Percentiles rank a stretch among this genome's conserved stretches.
These are phyloP conservation scores for Eriosoma lanigerum DNA, from an alignment of 1,140 invertebrate genomes.

Conservation along the genomic window DNA sequence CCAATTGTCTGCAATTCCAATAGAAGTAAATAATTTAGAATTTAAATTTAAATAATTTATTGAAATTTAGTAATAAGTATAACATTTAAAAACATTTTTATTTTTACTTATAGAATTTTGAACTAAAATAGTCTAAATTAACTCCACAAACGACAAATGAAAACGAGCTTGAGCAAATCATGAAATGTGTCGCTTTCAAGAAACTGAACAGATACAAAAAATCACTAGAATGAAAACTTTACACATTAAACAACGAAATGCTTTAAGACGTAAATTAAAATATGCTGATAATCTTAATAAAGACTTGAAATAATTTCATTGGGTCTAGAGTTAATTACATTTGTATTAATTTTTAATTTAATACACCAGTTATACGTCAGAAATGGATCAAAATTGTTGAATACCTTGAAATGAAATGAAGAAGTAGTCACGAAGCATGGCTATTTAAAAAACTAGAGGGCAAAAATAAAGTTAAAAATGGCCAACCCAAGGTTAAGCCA, in stretches of 20 bases:
- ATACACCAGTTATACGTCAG: conserved; percentile 29
- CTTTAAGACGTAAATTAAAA: conserved; percentile 84
- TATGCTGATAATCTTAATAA: conserved; percentile 81
- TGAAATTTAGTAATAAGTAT: background rate
- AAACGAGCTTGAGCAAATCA: conserved; percentile 74
- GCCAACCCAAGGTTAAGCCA: too few species aligned
- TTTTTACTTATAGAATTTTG: conserved; percentile 63
- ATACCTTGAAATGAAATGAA: too few species aligned
- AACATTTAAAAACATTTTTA: background rate
- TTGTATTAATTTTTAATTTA: too few species aligned
- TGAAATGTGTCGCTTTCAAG: conserved; percentile 72
- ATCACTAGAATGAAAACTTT: too few species aligned
- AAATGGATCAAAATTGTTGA: too few species aligned
- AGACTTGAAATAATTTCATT: conserved; percentile 63
- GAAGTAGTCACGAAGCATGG: too few species aligned
- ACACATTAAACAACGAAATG: conserved; percentile 77
- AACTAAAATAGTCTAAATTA: conserved; percentile 78
- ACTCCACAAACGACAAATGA: conserved; percentile 83
- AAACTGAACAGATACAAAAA: conserved; percentile 80
- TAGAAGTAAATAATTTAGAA: conserved; percentile 84
- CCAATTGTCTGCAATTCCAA: conserved; percentile 92
- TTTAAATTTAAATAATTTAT: too few species aligned
- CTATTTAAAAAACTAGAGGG: too few species aligned
- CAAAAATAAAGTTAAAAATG: conserved; percentile 43
- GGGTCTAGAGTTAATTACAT: too few species aligned